Conservation (phyloP, 2,797 vertebrate genomes). For the Phrynocephalus forsythii region DNA sequence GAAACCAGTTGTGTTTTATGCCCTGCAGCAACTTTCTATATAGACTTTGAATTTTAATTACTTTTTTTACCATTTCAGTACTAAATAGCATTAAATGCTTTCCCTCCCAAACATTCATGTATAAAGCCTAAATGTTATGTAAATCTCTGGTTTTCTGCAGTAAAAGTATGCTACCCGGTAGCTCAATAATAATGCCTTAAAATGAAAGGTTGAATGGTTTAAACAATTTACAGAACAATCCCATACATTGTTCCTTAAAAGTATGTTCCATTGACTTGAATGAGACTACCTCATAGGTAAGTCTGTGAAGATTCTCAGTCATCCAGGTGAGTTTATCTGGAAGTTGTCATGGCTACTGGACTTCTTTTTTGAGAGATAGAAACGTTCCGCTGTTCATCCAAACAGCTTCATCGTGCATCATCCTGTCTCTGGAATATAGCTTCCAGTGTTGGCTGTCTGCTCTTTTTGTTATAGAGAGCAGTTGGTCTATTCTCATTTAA, state of each 20-base stretch:
- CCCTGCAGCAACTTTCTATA: slow-evolving; percentile 38
- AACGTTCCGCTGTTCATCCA: too few species aligned
- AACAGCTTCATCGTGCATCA: too few species aligned
- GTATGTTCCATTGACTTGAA: background rate
- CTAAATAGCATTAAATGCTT: slow-evolving; percentile 37
- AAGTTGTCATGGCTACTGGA: too few species aligned
- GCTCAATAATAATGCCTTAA: background rate
- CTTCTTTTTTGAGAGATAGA: too few species aligned
- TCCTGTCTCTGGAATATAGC: too few species aligned
- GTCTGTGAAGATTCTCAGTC: too few species aligned
- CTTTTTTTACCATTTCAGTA: slow-evolving; percentile 34
- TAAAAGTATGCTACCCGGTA: slow-evolving; percentile 18
- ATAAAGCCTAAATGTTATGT: background rate
- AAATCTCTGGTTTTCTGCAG: slow-evolving; percentile 23
- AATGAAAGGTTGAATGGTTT: background rate
- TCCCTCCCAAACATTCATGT: background rate
- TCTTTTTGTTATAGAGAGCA: too few species aligned
- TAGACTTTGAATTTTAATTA: slow-evolving; percentile 36
- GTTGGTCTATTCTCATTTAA: too few species aligned
- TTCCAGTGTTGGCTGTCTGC: too few species aligned
- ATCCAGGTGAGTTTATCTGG: too few species aligned
- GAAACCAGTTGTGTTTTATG: slow-evolving; percentile 17
- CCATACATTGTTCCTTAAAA: background rate
- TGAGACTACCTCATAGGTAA: too few species aligned
- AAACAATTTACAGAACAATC: background rate